Percentiles rank a stretch among this genome's conserved stretches.
Evolutionary conservation across 2,888 invertebrate genomes (phyloP).

Genomic region (Tethea ocularis): DNA sequence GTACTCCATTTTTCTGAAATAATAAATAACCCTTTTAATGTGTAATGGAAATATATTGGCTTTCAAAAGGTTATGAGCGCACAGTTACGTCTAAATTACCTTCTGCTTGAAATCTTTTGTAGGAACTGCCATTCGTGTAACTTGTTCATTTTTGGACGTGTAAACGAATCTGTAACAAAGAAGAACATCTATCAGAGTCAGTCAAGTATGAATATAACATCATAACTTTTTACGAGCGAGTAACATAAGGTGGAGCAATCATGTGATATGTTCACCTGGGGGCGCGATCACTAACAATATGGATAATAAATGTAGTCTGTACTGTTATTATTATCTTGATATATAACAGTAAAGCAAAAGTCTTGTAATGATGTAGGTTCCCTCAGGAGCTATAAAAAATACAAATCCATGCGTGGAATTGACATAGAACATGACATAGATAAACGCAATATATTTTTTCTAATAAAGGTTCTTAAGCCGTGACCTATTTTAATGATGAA

Average conservation of each 20-base stretch:
- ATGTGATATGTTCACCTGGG: conserved; percentile 8
- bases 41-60: conserved; percentile 32
- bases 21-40: conserved; percentile 45
- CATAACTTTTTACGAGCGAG: conserved; percentile 19
- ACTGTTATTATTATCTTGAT: neutral
- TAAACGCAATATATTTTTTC: too few relatives aligned
- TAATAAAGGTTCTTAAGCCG: too few relatives aligned
- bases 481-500: too few relatives aligned
- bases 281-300: conserved; percentile 6
- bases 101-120: conserved; percentile 55
- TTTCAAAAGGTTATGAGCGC: conserved; percentile 18
- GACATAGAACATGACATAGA: conserved; percentile 20
- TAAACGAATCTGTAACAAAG: conserved; percentile 67
- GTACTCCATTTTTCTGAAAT: conserved; percentile 68
- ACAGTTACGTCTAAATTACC: conserved; percentile 46
- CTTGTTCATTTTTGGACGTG: conserved; percentile 62
- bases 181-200: conserved; percentile 38
- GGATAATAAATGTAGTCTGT: neutral
- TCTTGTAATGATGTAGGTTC: conserved; percentile 14
- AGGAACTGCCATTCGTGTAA: conserved; percentile 60
- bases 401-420: conserved; percentile 27
- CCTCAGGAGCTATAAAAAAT: conserved; percentile 17
- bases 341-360: neutral
- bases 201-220: conserved; percentile 33
- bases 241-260: conserved; percentile 15